Base-by-base conservation (phyloP, 2,888 invertebrate species). In the Calliphora vomitoria region DNA sequence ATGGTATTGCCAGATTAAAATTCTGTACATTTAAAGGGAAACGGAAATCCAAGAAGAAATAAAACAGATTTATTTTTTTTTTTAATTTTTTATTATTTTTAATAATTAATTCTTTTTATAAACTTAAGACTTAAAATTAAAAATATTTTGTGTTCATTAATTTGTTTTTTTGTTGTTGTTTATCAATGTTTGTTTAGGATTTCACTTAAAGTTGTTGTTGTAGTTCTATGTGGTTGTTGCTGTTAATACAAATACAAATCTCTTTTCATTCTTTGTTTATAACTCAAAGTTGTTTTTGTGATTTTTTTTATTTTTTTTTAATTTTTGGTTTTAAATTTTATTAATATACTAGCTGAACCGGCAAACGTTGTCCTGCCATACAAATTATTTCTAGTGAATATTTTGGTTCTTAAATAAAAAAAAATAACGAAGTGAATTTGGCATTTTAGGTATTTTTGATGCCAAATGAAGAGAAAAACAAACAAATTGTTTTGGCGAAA, bases 51-150 rank as follows among this genome's bases (percentile, higher is more conserved):
- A 38, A 55, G 11, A 31, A 1, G 3, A 85, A 69, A 79, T 58
- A 15, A 84, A 82, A 58, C 4, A 38, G 44, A 64, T 55, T 44
- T 66, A 15, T 62, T 72, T 82, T 62, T 72, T n/a, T 82, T 88
- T 83, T 78, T 81, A 84, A 83, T 89, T 89, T 85, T 89, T 86
- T 88, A 89, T 92, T 91, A 91, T 92, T 92, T 92, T 91, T 91
- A 89, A 91, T 92, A 91, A 91, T 92, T 92, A 92, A 92, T 92
- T 91, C 91, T 92, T 91, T 90, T 93, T 93, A 93, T 93, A 93
- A 93, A 93, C 93, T 93, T 93, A 93, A 93, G 93, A 92, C 93
- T 93, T 93, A 93, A 93, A 93, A 93, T 91, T 93, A 93, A 93
- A 93, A 93, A 92, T 93, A 93, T 93, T 87, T 92, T 93, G 92